These are phyloP conservation scores for Enoplosus armatus DNA, from an alignment of 2,797 vertebrate genomes.

Conservation along the genomic window DNA sequence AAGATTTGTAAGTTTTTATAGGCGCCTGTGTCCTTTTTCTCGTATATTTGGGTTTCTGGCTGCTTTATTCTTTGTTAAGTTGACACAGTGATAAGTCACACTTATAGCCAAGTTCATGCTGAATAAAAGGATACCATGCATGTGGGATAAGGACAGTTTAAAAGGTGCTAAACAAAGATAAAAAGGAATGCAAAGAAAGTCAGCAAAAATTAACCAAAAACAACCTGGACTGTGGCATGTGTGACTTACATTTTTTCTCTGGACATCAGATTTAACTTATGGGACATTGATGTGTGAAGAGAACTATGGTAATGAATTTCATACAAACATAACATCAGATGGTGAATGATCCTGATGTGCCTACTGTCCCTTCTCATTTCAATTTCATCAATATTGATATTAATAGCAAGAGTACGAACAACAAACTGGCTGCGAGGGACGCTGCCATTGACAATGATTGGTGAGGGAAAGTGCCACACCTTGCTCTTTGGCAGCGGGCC, in stretches of 20 bases:
- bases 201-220: neutral
- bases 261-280: neutral
- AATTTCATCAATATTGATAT: conserved; percentile 34
- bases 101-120: neutral
- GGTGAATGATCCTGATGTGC: neutral
- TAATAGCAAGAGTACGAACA: conserved; percentile 53
- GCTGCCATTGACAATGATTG: conserved; percentile 68
- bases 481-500: conserved; percentile 74
- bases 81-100: neutral
- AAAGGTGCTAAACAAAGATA: neutral
- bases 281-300: neutral
- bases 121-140: neutral
- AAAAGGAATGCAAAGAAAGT: neutral
- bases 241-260: neutral
- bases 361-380: conserved; percentile 35
- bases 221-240: neutral
- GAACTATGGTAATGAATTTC: neutral
- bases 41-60: neutral
- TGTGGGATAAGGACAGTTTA: neutral
- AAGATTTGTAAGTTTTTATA: neutral
- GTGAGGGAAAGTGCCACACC: conserved; percentile 76
- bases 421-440: conserved; percentile 53
- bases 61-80: neutral
- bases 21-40: neutral
- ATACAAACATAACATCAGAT: neutral